Percentiles rank a stretch among this genome's conserved stretches.
phyloP scores from a whole-genome alignment of 2,888 invertebrate genomes.

The Andrena dorsata region DNA sequence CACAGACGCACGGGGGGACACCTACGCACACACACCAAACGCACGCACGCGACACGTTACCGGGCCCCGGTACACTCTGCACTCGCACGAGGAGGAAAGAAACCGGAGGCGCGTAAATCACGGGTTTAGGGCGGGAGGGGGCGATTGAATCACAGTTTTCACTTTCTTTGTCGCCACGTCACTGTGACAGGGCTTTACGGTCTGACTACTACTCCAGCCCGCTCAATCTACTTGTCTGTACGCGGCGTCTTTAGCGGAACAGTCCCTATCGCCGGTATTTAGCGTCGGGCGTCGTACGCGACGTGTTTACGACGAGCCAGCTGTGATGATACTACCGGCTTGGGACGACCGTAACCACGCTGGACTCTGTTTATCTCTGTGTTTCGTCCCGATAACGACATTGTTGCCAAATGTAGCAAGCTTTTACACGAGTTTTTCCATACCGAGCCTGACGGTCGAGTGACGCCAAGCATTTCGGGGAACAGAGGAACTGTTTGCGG shows the following conservation, averaged over 20 bases:
- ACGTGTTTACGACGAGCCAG: constrained; percentile 44
- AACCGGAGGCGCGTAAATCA: neutral
- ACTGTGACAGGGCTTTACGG: neutral
- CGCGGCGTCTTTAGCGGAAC: neutral
- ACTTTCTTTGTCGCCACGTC: constrained; percentile 15
- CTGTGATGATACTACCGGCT: constrained; percentile 46
- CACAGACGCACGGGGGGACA: neutral
- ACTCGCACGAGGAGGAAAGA: constrained; percentile 3
- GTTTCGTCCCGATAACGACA: constrained; percentile 47
- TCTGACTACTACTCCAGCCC: neutral
- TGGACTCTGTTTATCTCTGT: constrained; percentile 53
- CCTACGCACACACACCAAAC: constrained; percentile 13
- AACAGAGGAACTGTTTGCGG: neutral
- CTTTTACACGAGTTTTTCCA: neutral
- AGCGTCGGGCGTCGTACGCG: constrained; percentile 1
- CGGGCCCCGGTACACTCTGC: constrained; percentile 1
- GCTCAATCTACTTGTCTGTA: neutral
- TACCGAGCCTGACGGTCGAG: neutral
- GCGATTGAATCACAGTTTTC: neutral
- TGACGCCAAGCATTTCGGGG: neutral
- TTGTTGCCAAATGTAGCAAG: constrained; percentile 16
- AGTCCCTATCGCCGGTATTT: neutral
- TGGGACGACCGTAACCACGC: neutral
- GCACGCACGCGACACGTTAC: neutral
- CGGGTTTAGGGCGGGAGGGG: neutral